A percentile compares a stretch with the other conserved stretches of the same genome.
Conservation (phyloP, 2,888 invertebrate genomes). For the Protonemura montana region DNA sequence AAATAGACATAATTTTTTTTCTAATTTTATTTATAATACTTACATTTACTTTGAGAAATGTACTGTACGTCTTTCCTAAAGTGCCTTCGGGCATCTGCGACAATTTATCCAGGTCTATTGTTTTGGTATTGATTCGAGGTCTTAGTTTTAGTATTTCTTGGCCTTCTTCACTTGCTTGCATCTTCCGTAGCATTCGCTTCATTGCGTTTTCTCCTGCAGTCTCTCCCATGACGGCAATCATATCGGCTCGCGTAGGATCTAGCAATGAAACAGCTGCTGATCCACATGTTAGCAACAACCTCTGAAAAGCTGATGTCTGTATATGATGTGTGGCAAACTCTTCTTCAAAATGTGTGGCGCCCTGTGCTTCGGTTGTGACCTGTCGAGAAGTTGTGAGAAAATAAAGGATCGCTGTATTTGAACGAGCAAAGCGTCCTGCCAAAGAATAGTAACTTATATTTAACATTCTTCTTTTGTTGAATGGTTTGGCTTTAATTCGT, state of each 20-base stretch:
- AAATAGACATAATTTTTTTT: constrained; percentile 24
- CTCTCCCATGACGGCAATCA: constrained; percentile 95
- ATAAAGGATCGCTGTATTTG: background rate
- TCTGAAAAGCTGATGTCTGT: constrained; percentile 75
- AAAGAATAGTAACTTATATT: background rate
- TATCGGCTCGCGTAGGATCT: constrained; percentile 83
- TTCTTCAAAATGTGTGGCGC: constrained; percentile 62
- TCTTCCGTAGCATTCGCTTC: constrained; percentile 73
- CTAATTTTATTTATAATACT: constrained; percentile 38
- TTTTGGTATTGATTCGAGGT: constrained; percentile 87
- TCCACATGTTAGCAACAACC: constrained; percentile 78
- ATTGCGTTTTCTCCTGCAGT: constrained; percentile 80
- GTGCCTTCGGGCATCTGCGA: constrained; percentile 78
- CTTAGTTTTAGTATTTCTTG: constrained; percentile 73
- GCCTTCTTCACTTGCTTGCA: constrained; percentile 82
- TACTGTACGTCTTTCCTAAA: constrained; percentile 84
- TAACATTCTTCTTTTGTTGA: background rate
- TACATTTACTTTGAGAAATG: constrained; percentile 82
- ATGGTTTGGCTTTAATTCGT: background rate
- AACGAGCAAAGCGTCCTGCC: background rate
- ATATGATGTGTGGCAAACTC: constrained; percentile 72
- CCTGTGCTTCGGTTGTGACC: background rate
- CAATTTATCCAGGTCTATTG: constrained; percentile 78
- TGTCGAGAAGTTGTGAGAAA: background rate
- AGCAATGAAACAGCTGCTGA: constrained; percentile 84